Conservation (phyloP, 1,140 invertebrate genomes). For the Drosophila carrolli region DNA sequence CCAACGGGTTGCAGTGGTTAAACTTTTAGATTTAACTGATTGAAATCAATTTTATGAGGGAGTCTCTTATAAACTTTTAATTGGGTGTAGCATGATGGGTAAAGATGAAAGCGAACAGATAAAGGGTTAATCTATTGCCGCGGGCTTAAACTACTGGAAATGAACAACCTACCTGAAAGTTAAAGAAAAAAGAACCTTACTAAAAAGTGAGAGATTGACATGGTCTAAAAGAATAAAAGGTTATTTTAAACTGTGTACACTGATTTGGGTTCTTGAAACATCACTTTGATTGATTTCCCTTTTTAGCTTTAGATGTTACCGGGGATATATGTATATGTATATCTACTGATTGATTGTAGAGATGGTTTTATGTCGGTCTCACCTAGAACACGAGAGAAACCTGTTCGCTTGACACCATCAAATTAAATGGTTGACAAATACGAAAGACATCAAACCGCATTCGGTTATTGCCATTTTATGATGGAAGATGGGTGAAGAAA, state of each 20-base stretch:
- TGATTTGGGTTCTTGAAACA: no score
- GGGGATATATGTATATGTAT: neutral
- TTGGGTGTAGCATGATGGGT: neutral
- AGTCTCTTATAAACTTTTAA: slow-evolving; percentile 8
- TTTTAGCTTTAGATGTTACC: neutral
- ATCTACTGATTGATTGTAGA: slow-evolving; percentile 28
- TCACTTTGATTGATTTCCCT: slow-evolving; percentile 22
- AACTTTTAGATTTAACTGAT: slow-evolving; percentile 22
- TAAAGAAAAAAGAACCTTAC: no score
- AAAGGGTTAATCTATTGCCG: neutral
- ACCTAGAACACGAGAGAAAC: slow-evolving; percentile 27
- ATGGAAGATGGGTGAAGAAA: slow-evolving; percentile 19
- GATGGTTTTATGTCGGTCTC: slow-evolving; percentile 17
- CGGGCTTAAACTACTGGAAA: neutral
- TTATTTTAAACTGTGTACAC: no score
- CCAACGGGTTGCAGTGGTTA: neutral
- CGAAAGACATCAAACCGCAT: slow-evolving; percentile 44
- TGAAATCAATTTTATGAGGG: slow-evolving; percentile 10
- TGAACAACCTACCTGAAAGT: no score
- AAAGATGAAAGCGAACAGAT: slow-evolving; percentile 1
- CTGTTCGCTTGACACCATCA: slow-evolving; percentile 50
- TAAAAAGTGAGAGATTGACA: no score
- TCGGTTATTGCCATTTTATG: slow-evolving; percentile 26
- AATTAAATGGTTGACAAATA: slow-evolving; percentile 63
- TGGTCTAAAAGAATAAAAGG: no score